Evolutionary conservation across 2,888 invertebrate genomes (phyloP), one percentile per base, ranked within the genome.

Genomic region (Melanostoma mellinum): DNA sequence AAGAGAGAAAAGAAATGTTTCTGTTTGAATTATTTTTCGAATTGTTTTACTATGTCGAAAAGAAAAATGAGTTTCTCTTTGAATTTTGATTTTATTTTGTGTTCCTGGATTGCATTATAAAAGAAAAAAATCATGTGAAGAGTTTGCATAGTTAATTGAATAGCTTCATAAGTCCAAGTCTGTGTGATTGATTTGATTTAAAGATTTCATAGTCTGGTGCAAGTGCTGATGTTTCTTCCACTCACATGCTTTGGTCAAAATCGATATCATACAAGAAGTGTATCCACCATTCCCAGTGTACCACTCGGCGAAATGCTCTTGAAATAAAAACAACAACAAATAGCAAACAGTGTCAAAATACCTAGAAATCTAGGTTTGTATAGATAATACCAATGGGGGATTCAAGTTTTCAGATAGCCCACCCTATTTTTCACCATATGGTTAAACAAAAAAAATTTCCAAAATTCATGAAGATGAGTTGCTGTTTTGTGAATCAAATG

Each of bases 231-330:
- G 48, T 38, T 53, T 32, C 20, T 30, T 52, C 63, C 68, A 40
- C 35, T 33, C 6, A 52, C 50, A 3, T 48, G 48, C 44, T 50
- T 52, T 77, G 72, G 82, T 38, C 20, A 82, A 82, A 82, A 82
- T 82, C 82, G 78, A 82, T 82, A 82, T 44, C 72, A 55, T 63
- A 48, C 63, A 58, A 74, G 58, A 69, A 79, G 48, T 63, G 63
- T 30, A 30, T 63, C 46, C 10, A 36, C 6, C 38, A 38, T 63
- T 61, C 68, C 32, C 61, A 9, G 61, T 48, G 48, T 60, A 53
- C 20, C 20, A 20, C 35, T 53, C 46, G 44, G 42, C 52, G 32
- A 68, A 69, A 53, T 77, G 73, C 63, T 78, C 73, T 69, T 78
- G 56, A 78, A 78, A 68, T 73, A 77, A 76, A 65, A 79, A 79